Percentiles rank a stretch among this genome's conserved stretches.
Evolutionary conservation across 2,113 vertebrate species (phyloP).

Genomic region (Lynx canadensis): DNA sequence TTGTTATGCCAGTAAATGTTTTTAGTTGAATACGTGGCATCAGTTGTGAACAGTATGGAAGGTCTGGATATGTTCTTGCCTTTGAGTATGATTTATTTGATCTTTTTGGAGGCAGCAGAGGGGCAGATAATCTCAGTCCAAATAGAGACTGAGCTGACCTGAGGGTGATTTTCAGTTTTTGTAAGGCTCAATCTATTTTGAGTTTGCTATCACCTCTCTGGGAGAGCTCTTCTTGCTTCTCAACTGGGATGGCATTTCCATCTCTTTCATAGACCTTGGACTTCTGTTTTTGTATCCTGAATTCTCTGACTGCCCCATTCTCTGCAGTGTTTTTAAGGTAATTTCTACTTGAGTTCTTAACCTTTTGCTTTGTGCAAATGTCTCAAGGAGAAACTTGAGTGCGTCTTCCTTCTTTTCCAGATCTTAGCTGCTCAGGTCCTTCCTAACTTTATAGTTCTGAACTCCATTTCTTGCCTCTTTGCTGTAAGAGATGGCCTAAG

Average conservation of each 20-base stretch:
- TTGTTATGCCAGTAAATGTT: not conserved
- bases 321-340: not conserved
- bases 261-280: not conserved
- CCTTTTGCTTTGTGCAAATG: not conserved
- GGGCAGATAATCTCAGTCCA: not conserved
- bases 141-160: not conserved
- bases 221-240: not conserved
- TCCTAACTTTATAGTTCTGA: not conserved
- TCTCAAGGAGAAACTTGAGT: not conserved
- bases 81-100: not conserved
- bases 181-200: not conserved
- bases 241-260: not conserved
- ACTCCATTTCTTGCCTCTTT: not conserved
- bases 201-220: not conserved
- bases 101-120: not conserved
- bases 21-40: not conserved
- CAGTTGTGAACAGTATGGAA: not conserved
- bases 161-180: not conserved
- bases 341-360: not conserved
- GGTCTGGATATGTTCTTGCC: not conserved
- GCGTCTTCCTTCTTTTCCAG: not conserved
- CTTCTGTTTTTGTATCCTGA: not conserved
- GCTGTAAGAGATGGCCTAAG: not conserved
- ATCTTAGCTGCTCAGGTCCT: not conserved
- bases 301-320: not conserved